Conservation (phyloP, 1,140 invertebrate genomes). For the Bombus balteatus region DNA sequence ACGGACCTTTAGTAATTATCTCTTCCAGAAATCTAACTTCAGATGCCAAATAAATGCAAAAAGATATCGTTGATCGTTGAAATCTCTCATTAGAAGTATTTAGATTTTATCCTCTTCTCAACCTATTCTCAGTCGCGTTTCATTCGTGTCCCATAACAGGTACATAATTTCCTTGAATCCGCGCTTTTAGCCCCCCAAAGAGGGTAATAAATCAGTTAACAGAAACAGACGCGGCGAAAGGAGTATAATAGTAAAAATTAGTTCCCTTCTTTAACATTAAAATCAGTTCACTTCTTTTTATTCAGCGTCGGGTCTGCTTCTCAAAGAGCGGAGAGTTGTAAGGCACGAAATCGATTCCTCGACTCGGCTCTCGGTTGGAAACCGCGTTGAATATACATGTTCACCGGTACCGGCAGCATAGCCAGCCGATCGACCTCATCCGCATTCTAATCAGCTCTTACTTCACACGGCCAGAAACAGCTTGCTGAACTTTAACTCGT, state of each 20-base stretch:
- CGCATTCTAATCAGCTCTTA: slow-evolving; percentile 74
- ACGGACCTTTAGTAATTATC: no score
- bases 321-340: slow-evolving; percentile 51
- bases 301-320: slow-evolving; percentile 3
- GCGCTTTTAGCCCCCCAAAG: neutral
- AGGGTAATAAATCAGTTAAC: slow-evolving; percentile 13
- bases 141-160: neutral
- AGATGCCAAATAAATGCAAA: neutral
- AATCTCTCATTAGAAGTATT: neutral
- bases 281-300: slow-evolving; percentile 39
- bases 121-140: neutral
- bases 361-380: slow-evolving; percentile 49
- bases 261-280: slow-evolving; percentile 9
- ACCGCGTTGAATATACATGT: slow-evolving; percentile 70
- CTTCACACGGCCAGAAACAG: slow-evolving; percentile 69
- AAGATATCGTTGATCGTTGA: no score
- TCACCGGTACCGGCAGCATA: slow-evolving; percentile 32
- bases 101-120: neutral
- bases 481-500: slow-evolving; percentile 71
- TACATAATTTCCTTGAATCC: neutral
- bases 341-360: slow-evolving; percentile 66
- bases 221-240: slow-evolving; percentile 22
- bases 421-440: slow-evolving; percentile 68
- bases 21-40: no score
- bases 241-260: slow-evolving; percentile 57